Conservation (phyloP, 2,888 invertebrate genomes). For the Spilosoma lubricipeda region DNA sequence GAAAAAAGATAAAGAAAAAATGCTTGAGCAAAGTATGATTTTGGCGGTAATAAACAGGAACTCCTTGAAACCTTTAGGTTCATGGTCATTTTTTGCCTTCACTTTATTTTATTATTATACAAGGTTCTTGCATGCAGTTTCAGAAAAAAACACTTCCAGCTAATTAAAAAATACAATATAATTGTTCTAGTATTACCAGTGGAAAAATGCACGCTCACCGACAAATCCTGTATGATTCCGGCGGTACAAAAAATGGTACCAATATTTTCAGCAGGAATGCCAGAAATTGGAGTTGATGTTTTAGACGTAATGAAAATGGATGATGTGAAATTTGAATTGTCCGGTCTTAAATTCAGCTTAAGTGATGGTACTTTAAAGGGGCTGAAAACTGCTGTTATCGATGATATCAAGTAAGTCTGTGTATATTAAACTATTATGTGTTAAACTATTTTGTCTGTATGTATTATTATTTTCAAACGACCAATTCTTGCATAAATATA, state of each 20-base stretch:
- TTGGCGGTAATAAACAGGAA: too few species aligned
- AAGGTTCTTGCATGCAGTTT: too few species aligned
- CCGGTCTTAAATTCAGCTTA: conserved; percentile 55
- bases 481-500: too few species aligned
- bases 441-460: too few species aligned
- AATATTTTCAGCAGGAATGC: conserved; percentile 51
- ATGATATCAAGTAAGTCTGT: conserved; percentile 36
- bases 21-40: too few species aligned
- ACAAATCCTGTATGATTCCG: conserved; percentile 43
- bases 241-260: conserved; percentile 51
- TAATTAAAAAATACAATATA: too few species aligned
- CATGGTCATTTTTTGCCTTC: not conserved
- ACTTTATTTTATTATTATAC: not conserved
- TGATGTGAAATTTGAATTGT: conserved; percentile 49
- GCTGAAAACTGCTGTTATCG: conserved; percentile 36
- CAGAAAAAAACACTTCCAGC: too few species aligned
- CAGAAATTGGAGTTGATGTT: conserved; percentile 49
- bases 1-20: too few species aligned
- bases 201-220: conserved; percentile 44
- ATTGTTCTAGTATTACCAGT: conserved; percentile 35
- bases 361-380: conserved; percentile 47
- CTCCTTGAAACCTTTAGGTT: not conserved
- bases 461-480: too few species aligned
- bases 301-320: conserved; percentile 56
- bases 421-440: not conserved